A percentile compares a stretch with the other conserved stretches of the same genome.
These are phyloP conservation scores for Alces alces DNA, from an alignment of 2,113 vertebrate species.

Conservation along the genomic window DNA sequence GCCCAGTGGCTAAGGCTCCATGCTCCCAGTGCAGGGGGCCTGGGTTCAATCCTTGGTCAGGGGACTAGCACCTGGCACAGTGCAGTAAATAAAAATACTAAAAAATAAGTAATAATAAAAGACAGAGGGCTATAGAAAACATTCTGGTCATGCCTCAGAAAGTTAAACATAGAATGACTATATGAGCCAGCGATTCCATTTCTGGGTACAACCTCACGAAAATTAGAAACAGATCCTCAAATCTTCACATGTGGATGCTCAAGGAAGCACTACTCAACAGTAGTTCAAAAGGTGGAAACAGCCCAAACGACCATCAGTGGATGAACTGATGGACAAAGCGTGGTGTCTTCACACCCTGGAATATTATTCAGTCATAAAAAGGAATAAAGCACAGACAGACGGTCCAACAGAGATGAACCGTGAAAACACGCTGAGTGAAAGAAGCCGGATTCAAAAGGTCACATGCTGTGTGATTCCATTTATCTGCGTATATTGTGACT, in stretches of 20 bases:
- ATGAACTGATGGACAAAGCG: not conserved
- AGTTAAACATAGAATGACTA: not conserved
- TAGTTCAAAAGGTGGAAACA: not conserved
- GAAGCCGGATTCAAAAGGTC: not conserved
- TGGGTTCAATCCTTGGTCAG: not conserved
- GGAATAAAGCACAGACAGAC: not conserved
- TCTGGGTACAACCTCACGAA: not conserved
- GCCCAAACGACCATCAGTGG: not conserved
- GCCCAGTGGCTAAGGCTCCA: not conserved
- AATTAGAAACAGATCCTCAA: not conserved
- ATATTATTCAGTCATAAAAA: not conserved
- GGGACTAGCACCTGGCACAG: not conserved
- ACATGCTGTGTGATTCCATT: not conserved
- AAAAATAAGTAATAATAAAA: not conserved
- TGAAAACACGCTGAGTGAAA: not conserved
- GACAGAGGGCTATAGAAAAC: not conserved
- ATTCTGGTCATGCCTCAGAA: not conserved
- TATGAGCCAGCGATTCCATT: not conserved
- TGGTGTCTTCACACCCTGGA: not conserved
- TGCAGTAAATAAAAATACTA: not conserved
- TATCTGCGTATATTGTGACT: not conserved
- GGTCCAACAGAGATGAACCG: accelerated
- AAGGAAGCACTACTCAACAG: not conserved
- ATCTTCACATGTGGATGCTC: not conserved
- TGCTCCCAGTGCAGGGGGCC: not conserved